These are phyloP conservation scores for Kryptopterus vitreolus DNA, from an alignment of 2,797 vertebrate species.

Conservation along the genomic window DNA sequence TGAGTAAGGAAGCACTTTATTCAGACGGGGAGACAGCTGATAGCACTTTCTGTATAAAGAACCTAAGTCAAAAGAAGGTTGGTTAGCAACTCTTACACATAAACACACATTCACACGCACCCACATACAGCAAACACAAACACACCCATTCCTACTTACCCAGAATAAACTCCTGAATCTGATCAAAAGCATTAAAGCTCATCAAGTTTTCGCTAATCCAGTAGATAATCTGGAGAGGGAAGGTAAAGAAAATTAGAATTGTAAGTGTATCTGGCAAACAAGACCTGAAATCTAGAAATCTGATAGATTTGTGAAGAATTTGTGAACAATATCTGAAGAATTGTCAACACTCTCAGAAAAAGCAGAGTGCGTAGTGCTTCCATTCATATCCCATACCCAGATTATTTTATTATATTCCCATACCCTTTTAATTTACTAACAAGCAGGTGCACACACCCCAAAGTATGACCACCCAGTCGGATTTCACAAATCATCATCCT, in stretches of 20 bases:
- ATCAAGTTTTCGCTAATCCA: constrained; percentile 88
- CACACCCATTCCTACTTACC: constrained; percentile 71
- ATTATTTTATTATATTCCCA: too few species aligned
- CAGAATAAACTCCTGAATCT: constrained; percentile 93
- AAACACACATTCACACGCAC: not conserved
- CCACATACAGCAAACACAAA: not conserved
- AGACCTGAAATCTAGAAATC: not conserved
- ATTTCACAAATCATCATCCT: not conserved
- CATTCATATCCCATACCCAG: too few species aligned
- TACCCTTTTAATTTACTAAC: too few species aligned
- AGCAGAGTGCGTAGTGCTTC: too few species aligned
- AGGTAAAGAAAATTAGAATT: not conserved
- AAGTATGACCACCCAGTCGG: not conserved
- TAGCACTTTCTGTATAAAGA: constrained; percentile 85
- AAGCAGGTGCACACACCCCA: not conserved
- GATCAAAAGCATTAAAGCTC: constrained; percentile 84
- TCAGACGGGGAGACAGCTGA: constrained; percentile 76
- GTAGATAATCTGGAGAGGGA: constrained; percentile 77
- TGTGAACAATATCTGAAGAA: too few species aligned
- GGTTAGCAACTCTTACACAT: constrained; percentile 1
- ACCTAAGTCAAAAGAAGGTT: constrained; percentile 69
- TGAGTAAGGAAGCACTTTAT: constrained; percentile 87
- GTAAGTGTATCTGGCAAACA: not conserved
- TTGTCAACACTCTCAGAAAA: not conserved
- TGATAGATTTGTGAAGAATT: not conserved